Conservation (phyloP, 2,888 invertebrate genomes). For the Colostygia pectinataria region DNA sequence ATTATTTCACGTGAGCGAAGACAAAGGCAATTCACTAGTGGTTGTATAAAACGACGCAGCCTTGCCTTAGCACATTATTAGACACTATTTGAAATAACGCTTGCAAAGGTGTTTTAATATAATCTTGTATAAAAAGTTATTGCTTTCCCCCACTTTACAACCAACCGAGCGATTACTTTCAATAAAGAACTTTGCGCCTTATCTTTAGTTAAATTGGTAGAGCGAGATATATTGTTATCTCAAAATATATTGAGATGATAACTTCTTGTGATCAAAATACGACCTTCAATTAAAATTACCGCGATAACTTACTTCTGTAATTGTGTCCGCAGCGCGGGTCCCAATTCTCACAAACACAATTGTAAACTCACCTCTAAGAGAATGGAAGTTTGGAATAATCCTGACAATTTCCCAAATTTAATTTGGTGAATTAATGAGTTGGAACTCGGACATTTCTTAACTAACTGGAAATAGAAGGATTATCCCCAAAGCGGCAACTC, state of each 20-base stretch:
- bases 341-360: constrained; percentile 21
- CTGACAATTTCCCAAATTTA: constrained; percentile 39
- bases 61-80: constrained; percentile 7
- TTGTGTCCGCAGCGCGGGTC: constrained; percentile 15
- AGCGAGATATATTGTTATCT: constrained; percentile 8
- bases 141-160: constrained; percentile 3
- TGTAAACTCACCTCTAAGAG: constrained; percentile 15
- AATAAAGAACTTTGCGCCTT: constrained; percentile 5
- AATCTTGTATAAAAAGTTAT: constrained; percentile 10
- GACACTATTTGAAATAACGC: constrained; percentile 8
- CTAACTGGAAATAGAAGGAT: constrained; percentile 37
- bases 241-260: background rate
- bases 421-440: constrained; percentile 40
- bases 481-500: constrained; percentile 25
- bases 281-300: constrained; percentile 8
- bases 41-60: constrained; percentile 12
- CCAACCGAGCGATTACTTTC: constrained; percentile 1
- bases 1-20: too few species aligned
- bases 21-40: too few species aligned
- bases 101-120: constrained; percentile 7
- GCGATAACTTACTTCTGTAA: constrained; percentile 15
- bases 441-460: constrained; percentile 39
- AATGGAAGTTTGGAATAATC: constrained; percentile 37
- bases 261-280: constrained; percentile 5
- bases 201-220: background rate